A percentile compares a stretch with the other conserved stretches of the same genome.
These are phyloP conservation scores for Drosophila littoralis DNA, from an alignment of 1,140 invertebrate species.

Conservation along the genomic window DNA sequence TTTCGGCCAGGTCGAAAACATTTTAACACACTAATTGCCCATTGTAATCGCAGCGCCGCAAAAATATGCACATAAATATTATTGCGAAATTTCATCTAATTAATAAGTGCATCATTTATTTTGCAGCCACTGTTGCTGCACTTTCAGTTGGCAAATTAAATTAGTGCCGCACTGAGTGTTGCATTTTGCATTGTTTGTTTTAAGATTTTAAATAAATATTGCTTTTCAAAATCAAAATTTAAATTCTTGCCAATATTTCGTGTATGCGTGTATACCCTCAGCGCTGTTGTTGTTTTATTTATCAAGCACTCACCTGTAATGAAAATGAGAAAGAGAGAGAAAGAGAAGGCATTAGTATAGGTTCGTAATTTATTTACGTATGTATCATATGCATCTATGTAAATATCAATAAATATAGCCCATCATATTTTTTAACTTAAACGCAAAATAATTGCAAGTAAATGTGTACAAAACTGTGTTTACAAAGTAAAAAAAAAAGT, in stretches of 20 bases:
- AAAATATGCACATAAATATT: conserved; percentile 52
- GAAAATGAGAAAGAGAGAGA: conserved; percentile 24
- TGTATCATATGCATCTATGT: conserved; percentile 17
- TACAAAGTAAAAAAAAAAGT: conserved; percentile 3
- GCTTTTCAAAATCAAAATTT: conserved; percentile 36
- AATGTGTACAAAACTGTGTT: conserved; percentile 8
- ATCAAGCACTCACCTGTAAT: conserved; percentile 62
- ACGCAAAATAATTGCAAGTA: conserved; percentile 33
- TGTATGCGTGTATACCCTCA: conserved; percentile 4
- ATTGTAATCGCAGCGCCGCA: conserved; percentile 47
- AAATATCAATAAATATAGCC: not conserved
- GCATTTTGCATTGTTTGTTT: conserved; percentile 33
- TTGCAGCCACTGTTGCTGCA: conserved; percentile 12
- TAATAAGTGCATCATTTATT: conserved; percentile 62
- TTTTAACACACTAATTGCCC: conserved; percentile 60
- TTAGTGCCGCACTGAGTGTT: conserved; percentile 1
- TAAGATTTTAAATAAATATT: conserved; percentile 61
- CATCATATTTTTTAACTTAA: not conserved
- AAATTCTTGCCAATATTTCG: conserved; percentile 22
- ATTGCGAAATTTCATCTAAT: conserved; percentile 55
- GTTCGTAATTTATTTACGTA: conserved; percentile 25
- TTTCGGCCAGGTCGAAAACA: conserved; percentile 25
- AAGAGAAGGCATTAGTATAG: conserved; percentile 31
- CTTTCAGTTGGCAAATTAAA: conserved; percentile 21
- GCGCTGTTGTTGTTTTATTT: conserved; percentile 12